Conservation (phyloP, 1,140 invertebrate genomes). For the Contarinia nasturtii region DNA sequence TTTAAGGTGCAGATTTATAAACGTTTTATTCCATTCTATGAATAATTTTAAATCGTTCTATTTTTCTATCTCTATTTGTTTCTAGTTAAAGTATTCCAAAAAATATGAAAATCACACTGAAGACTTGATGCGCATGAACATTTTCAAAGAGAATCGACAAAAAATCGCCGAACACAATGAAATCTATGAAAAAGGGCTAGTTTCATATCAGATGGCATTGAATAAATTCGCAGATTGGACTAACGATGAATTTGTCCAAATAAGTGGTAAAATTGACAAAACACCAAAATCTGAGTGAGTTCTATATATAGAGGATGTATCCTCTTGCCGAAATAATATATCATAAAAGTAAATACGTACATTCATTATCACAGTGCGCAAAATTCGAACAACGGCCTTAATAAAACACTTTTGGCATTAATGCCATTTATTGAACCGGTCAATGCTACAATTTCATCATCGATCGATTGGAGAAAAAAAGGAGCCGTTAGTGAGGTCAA, state of each 20-base stretch:
- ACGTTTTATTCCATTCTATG: no score
- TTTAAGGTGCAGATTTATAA: no score
- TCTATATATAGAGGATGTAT: neutral
- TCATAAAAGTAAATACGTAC: no score
- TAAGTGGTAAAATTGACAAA: conserved; percentile 54
- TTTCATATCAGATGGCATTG: conserved; percentile 33
- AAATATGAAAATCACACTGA: conserved; percentile 34
- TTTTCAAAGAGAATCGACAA: conserved; percentile 47
- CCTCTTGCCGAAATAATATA: neutral
- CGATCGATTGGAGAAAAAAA: conserved; percentile 37
- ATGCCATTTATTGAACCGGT: conserved; percentile 42
- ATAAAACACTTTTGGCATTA: neutral
- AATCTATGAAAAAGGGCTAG: conserved; percentile 30
- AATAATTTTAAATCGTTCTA: no score
- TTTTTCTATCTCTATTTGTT: neutral
- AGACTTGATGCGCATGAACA: conserved; percentile 45
- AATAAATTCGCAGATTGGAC: conserved; percentile 52
- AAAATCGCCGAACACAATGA: conserved; percentile 51
- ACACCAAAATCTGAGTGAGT: neutral
- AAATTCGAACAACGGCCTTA: neutral
- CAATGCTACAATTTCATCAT: conserved; percentile 13
- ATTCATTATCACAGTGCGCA: no score
- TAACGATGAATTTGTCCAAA: conserved; percentile 40
- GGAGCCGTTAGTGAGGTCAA: conserved; percentile 42
- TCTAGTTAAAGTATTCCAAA: conserved; percentile 31